Conservation (phyloP, 2,113 vertebrate species). For the Holacanthus passer region DNA sequence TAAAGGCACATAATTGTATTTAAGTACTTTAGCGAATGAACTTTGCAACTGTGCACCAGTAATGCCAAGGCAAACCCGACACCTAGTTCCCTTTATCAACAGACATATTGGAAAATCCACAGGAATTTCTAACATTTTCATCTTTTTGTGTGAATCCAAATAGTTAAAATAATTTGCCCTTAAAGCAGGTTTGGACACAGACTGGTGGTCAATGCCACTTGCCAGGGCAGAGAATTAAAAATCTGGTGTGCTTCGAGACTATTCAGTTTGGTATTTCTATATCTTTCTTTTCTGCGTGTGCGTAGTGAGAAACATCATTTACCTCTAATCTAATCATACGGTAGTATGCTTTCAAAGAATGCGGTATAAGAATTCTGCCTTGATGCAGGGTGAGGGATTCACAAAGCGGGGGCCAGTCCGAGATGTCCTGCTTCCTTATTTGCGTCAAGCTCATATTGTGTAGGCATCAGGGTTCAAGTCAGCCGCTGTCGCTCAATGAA, state of each 20-base stretch:
- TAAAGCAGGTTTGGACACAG: neutral
- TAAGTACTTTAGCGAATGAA: too few species aligned
- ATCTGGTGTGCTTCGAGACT: conserved; percentile 12
- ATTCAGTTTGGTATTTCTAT: conserved; percentile 8
- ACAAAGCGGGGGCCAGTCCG: neutral
- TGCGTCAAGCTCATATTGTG: conserved; percentile 28
- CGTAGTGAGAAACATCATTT: conserved; percentile 6
- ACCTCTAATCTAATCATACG: too few species aligned
- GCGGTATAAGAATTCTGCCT: neutral
- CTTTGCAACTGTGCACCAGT: too few species aligned
- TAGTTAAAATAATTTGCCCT: neutral
- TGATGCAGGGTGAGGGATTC: neutral
- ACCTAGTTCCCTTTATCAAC: neutral
- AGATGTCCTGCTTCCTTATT: conserved; percentile 15
- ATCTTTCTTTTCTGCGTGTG: conserved; percentile 2
- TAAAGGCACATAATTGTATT: too few species aligned
- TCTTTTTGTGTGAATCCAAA: neutral
- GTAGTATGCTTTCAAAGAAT: too few species aligned
- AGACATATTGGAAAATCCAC: neutral
- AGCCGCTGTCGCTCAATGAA: conserved; percentile 44
- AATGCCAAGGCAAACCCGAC: neutral
- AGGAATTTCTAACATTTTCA: neutral
- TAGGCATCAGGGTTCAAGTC: conserved; percentile 32
- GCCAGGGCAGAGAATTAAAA: conserved; percentile 10
- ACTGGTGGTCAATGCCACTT: conserved; percentile 16